Evolutionary conservation across 2,888 invertebrate genomes (phyloP), one percentile per base, ranked within the genome.

Genomic region (Tachina grossa): DNA sequence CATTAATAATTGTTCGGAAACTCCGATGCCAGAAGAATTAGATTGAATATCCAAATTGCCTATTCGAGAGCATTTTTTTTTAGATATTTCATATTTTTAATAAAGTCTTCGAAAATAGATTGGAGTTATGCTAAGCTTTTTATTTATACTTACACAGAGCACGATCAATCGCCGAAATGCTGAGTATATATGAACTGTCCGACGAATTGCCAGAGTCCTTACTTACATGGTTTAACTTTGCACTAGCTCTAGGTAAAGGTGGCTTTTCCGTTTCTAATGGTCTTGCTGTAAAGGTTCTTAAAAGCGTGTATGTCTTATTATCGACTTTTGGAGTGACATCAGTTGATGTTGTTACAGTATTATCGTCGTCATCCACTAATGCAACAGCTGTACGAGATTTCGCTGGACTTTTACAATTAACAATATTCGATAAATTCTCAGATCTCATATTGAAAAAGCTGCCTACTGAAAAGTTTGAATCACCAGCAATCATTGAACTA

Each of bases 391-490:
- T 49, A 22, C 87, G 89, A 61, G 82, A 87, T 31, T 88, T 88
- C 4, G 89, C 88, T 13, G 90, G 90, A 71, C 89, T 89, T 39
- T 86, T 87, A 3, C 84, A 80, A 8, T 83, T 74, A 3, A 90
- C 89, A 69, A 93, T 92, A 51, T 90, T 88, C 22, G 89, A 88
- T 49, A 92, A 81, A 68, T 91, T 89, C 6, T 92, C 92, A 0
- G 92, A 92, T 41, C 92, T 90, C 79, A 89, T 89, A 53, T 90
- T 89, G 63, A 92, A 92, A 76, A 91, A 92, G 16, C 88, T 89
- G 14, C 92, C 92, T 53, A 93, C 85, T 0, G 93, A 93, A 83
- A 92, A 91, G 80, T 92, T 89, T 0, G 90, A 88, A 88, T 92
- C 91, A 9, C 86, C 87, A 0, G 84, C 87, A 66, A 91, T 88